Evolutionary conservation across 1,140 invertebrate species (phyloP).

Genomic region (Drosophila paulistorum): DNA sequence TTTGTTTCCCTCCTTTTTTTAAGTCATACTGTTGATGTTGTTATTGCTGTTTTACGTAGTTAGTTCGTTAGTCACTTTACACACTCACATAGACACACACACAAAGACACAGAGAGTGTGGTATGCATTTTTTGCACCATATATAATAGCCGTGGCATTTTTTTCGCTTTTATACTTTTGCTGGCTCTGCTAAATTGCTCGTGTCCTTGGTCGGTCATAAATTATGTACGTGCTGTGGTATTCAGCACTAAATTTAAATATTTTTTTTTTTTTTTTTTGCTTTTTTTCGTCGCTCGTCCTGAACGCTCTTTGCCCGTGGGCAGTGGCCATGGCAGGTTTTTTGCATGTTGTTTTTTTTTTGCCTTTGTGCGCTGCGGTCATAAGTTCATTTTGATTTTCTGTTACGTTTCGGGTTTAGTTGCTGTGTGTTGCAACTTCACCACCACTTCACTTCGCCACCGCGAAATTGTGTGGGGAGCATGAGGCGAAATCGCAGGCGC

Average conservation of each 20-base stretch:
- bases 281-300: conserved; percentile 21
- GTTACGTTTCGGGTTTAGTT: conserved; percentile 77
- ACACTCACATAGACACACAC: conserved; percentile 17
- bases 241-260: conserved; percentile 82
- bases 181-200: conserved; percentile 78
- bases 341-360: conserved; percentile 17
- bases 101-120: conserved; percentile 28
- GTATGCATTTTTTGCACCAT: conserved; percentile 43
- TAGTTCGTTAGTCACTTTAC: conserved; percentile 66
- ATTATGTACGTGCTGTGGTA: conserved; percentile 81
- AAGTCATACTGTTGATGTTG: conserved; percentile 17
- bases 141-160: conserved; percentile 35
- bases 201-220: conserved; percentile 80
- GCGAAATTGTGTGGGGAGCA: conserved; percentile 39
- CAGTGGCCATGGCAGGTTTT: conserved; percentile 42
- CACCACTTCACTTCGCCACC: too few relatives aligned
- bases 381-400: conserved; percentile 81
- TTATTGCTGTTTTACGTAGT: conserved; percentile 34
- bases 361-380: conserved; percentile 59
- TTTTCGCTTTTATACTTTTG: conserved; percentile 52
- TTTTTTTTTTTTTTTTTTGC: conserved; percentile 53
- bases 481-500: conserved; percentile 66
- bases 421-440: conserved; percentile 61
- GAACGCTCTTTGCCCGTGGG: conserved; percentile 18
- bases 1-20: conserved; percentile 26